These are phyloP conservation scores for Zeugodacus cucurbitae DNA, from an alignment of 1,140 invertebrate species.

Conservation along the genomic window DNA sequence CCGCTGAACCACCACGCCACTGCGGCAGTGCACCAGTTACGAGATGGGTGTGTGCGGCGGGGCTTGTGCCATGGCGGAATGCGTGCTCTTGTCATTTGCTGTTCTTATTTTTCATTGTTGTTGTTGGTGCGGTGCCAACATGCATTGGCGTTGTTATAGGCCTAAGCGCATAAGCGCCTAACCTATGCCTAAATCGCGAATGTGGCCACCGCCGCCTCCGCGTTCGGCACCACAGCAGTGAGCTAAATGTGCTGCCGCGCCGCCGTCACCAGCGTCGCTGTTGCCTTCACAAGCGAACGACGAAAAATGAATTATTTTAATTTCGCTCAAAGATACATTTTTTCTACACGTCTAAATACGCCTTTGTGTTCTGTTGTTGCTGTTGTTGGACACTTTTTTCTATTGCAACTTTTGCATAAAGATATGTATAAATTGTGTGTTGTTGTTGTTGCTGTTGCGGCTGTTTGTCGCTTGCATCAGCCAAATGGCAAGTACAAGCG, in stretches of 20 bases:
- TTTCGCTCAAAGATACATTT: constrained; percentile 42
- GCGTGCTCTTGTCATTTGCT: constrained; percentile 40
- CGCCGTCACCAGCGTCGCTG: not conserved
- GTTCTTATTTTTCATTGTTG: constrained; percentile 33
- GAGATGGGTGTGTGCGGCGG: constrained; percentile 9
- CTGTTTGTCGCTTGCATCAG: constrained; percentile 18
- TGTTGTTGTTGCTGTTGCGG: not conserved
- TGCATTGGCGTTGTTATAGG: not conserved
- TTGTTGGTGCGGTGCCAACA: not conserved
- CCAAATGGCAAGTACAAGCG: constrained; percentile 19
- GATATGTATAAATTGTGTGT: not conserved
- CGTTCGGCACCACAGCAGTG: not conserved
- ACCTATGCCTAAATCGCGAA: not conserved
- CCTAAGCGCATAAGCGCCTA: not conserved
- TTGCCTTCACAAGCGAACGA: constrained; percentile 53
- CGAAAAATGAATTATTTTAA: constrained; percentile 64
- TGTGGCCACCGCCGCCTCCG: constrained; percentile 16
- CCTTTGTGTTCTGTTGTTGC: constrained; percentile 4
- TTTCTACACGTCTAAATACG: constrained; percentile 2
- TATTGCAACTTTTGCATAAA: constrained; percentile 21
- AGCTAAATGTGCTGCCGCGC: not conserved
- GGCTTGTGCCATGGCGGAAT: constrained; percentile 30
- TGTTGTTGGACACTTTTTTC: not conserved
- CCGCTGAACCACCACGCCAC: not conserved
- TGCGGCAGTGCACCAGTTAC: not conserved